Base-by-base conservation (phyloP, 1,140 invertebrate genomes). In the Drosophila elegans region DNA sequence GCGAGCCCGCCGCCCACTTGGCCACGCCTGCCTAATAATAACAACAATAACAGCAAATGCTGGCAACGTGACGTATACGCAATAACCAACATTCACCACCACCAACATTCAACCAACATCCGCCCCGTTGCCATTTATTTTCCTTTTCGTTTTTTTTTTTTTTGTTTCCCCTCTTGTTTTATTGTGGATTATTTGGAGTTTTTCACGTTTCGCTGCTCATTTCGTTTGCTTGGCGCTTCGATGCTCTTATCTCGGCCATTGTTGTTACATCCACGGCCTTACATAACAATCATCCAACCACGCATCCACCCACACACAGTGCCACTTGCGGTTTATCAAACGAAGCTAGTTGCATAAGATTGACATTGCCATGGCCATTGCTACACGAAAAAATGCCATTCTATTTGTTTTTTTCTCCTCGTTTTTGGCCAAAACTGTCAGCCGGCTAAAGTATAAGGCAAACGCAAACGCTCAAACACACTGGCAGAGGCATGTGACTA, bases 81-180 rank as follows among this genome's bases (percentile, higher is more conserved):
- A 48, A 67, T 46, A 34, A 39, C 42, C 75, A 72, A 86, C 76
- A 73, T 86, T 83, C 64, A 80, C 68, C 41, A 64, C 16, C 16
- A 39, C 42, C 75, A 72, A 86, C 76, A 73, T 86, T 83, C 64
- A 80, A 57, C 11, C 10, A 13, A 29, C 63, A 68, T 66, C 46
- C 64, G 64, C 64, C 60, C 64, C 61, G 32, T 68, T 53, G 32
- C 25, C 38, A 32, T 59, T 39, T 55, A 36, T 49, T 29, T 38
- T 36, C 38, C 41, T 45, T 49, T 21, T 27, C 12, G 2, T 36
- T 54, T 32, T 32, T 41, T 29, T 41, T 29, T 52, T 27, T 10
- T 3, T 6, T 3, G 11, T 27, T 53, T 36, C 13, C 32, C 6
- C 16, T 34, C 27, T 59, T 61, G 34, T 38, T 54, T 61, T 64